Conservation (phyloP, 2,797 vertebrate genomes). For the Thalassophryne amazonica region DNA sequence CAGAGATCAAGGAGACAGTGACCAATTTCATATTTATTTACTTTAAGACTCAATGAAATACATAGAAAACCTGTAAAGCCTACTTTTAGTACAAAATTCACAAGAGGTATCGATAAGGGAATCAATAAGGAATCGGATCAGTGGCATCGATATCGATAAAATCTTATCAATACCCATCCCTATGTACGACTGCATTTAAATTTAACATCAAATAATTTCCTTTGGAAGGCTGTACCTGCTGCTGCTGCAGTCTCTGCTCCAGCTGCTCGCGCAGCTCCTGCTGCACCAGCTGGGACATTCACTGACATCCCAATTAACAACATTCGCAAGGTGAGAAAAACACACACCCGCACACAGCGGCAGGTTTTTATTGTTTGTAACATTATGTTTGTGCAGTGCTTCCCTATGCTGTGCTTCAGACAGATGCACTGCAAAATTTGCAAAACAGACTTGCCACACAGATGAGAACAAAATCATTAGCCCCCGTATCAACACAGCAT, state of each 20-base stretch:
- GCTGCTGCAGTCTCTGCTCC: slow-evolving; percentile 62
- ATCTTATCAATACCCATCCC: too few species aligned
- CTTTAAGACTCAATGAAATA: too few species aligned
- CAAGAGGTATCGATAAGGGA: too few species aligned
- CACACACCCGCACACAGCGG: background rate
- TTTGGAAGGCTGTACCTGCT: slow-evolving; percentile 45
- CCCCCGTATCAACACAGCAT: too few species aligned
- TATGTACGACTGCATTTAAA: too few species aligned
- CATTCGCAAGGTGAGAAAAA: slow-evolving; percentile 85
- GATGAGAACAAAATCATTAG: too few species aligned
- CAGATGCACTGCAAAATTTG: slow-evolving; percentile 7
- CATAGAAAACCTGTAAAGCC: too few species aligned
- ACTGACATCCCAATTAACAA: slow-evolving; percentile 95
- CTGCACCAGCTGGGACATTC: slow-evolving; percentile 85
- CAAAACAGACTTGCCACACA: background rate
- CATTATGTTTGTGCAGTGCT: slow-evolving; percentile 22
- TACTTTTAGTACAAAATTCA: too few species aligned
- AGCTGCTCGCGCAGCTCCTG: slow-evolving; percentile 29
- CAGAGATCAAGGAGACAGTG: too few species aligned
- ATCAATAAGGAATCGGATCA: too few species aligned
- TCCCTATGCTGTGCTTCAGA: slow-evolving; percentile 27
- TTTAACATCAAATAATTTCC: background rate
- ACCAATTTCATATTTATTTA: too few species aligned
- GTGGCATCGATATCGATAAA: too few species aligned
- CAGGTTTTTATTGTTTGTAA: slow-evolving; percentile 4